These are phyloP conservation scores for Eupeodes luniger DNA, from an alignment of 2,888 invertebrate genomes.

Conservation along the genomic window DNA sequence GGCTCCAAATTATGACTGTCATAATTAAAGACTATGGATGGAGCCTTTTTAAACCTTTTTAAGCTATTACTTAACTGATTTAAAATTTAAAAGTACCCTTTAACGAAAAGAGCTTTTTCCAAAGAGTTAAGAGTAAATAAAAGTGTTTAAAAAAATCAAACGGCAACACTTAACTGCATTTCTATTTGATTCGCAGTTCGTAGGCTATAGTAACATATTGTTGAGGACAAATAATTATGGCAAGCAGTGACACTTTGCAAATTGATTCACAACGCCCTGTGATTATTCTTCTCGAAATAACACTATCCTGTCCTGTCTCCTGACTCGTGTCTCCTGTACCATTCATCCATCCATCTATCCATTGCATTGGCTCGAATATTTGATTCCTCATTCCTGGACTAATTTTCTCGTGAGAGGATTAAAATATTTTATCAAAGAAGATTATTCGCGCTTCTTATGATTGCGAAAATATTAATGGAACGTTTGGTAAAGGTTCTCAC, in stretches of 20 bases:
- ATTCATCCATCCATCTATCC: neutral
- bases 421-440: slow-evolving; percentile 62
- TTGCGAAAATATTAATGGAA: slow-evolving; percentile 70
- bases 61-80: no score
- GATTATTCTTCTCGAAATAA: slow-evolving; percentile 13
- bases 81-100: no score
- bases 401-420: slow-evolving; percentile 56
- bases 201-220: slow-evolving; percentile 28
- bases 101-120: no score
- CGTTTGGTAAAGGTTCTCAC: slow-evolving; percentile 71
- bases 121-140: no score
- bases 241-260: slow-evolving; percentile 72
- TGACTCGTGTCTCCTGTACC: neutral
- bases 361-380: slow-evolving; percentile 6
- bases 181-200: neutral
- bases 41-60: no score
- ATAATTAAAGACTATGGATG: no score
- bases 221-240: slow-evolving; percentile 53
- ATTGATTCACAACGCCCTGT: slow-evolving; percentile 66
- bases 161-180: slow-evolving; percentile 21
- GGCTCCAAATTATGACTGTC: no score
- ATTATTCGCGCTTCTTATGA: slow-evolving; percentile 71
- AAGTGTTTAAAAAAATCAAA: neutral
- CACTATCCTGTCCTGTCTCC: slow-evolving; percentile 20
- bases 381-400: slow-evolving; percentile 31